These are phyloP conservation scores for Cynodonichthys magdalenae DNA, from an alignment of 2,797 vertebrate genomes.

Conservation along the genomic window DNA sequence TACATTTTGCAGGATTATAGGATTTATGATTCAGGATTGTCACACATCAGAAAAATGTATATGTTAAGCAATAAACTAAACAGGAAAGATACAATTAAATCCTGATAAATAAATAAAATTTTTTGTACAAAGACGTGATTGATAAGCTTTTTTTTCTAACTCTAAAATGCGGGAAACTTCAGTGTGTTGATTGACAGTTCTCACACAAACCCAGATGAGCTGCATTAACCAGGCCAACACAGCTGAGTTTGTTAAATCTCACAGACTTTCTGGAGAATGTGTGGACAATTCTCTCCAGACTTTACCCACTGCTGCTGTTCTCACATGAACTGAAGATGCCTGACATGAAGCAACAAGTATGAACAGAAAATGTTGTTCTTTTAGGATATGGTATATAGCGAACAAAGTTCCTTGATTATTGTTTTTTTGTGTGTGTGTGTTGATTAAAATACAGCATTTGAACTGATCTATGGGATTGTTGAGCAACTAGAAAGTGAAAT, in stretches of 20 bases:
- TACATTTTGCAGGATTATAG: no score
- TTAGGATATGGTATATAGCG: background rate
- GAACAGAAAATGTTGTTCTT: background rate
- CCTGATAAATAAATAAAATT: background rate
- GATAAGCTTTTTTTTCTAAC: background rate
- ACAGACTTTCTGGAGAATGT: slow-evolving; percentile 17
- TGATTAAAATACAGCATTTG: background rate
- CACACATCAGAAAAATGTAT: background rate
- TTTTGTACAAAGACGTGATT: background rate
- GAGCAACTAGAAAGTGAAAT: no score
- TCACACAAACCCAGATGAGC: slow-evolving; percentile 7
- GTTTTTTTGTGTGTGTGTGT: background rate
- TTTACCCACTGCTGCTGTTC: slow-evolving; percentile 5
- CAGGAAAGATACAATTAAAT: no score
- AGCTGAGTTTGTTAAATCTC: slow-evolving; percentile 10
- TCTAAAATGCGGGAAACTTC: background rate
- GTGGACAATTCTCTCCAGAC: slow-evolving; percentile 14
- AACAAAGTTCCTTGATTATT: background rate
- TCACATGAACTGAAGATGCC: background rate
- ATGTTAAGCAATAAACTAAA: background rate
- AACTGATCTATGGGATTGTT: no score
- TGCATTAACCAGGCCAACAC: slow-evolving; percentile 1
- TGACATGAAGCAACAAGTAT: slow-evolving; percentile 5
- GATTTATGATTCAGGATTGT: background rate
- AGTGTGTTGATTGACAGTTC: slow-evolving; percentile 4